Evolutionary conservation across 2,113 vertebrate species (phyloP).

Genomic region (Istiophorus platypterus): DNA sequence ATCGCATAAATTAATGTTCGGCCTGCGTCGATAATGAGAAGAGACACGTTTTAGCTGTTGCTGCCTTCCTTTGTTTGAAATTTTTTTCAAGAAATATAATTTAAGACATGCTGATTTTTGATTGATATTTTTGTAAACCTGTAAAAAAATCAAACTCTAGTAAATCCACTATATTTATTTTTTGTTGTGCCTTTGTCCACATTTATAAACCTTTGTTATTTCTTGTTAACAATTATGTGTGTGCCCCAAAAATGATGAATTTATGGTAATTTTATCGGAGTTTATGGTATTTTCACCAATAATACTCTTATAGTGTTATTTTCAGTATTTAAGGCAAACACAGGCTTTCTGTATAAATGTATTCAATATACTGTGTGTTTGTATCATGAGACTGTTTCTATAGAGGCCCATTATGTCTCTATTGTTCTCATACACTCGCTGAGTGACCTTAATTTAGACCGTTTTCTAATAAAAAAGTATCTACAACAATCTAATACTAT

Average conservation of each 20-base stretch:
- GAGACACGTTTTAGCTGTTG: constrained; percentile 52
- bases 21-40: constrained; percentile 56
- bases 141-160: not conserved
- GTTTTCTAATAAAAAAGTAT: not conserved
- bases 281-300: not conserved
- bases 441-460: not conserved
- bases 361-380: not conserved
- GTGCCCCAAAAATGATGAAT: not conserved
- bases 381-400: not conserved
- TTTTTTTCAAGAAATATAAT: constrained; percentile 7
- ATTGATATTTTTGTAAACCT: constrained; percentile 33
- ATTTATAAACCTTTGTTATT: not conserved
- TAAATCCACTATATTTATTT: not conserved
- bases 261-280: not conserved
- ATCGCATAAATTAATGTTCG: constrained; percentile 64
- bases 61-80: constrained; percentile 60
- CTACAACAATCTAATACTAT: not conserved
- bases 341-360: not conserved
- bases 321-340: not conserved
- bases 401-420: not conserved
- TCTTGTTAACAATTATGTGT: not conserved
- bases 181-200: not conserved
- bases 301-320: not conserved
- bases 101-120: constrained; percentile 13
- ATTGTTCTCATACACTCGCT: not conserved